Evolutionary conservation across 2,113 vertebrate species (phyloP), one percentile per base, ranked within the genome.

Genomic region (Chaenocephalus aceratus): DNA sequence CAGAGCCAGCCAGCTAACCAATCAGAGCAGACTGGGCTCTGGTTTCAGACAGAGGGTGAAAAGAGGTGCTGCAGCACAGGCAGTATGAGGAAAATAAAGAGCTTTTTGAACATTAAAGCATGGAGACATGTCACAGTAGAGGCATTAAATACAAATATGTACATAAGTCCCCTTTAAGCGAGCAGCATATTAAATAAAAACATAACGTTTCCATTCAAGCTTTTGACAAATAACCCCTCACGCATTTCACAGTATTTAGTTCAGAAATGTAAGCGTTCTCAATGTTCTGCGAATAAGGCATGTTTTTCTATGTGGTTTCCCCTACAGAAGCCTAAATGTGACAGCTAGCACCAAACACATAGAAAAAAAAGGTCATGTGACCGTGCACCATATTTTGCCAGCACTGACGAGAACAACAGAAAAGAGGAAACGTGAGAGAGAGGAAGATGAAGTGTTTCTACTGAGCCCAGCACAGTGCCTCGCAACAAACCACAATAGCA

Each of bases 281-380:
- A 80, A 51, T 5, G 26, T 84, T 91, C 79, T 90, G 61, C n/a
- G 70, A 86, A 83, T 52, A 58, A 66, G 23, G 45, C 63, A 41
- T 91, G 87, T 90, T 92, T 87, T 90, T 92, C 85, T 91, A 72
- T 88, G 91, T 60, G 86, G 90, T 90, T 91, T 90, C 21, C 74
- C 73, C 52, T 72, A 65, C 36, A 56, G 77, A 58, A 36, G 60
- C 59, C 12, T 66, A 60, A 87, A 72, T 87, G 65, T 83, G 73
- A 88, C 76, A 83, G 41, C 62, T 60, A 59, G 65, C 52, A 86
- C 70, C 45, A 18, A 60, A 54, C 60, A 65, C 10, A 54, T 60
- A 70, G 36, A 73, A 23, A 75, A 66, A 78, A 72, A 71, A 18
- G 45, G 80, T 79, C 83, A 91, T 77, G 89, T 88, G 90, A 90